Evolutionary conservation across 2,113 vertebrate species (phyloP), one percentile per base, ranked within the genome.

Genomic region (Sarotherodon lohbergeri): DNA sequence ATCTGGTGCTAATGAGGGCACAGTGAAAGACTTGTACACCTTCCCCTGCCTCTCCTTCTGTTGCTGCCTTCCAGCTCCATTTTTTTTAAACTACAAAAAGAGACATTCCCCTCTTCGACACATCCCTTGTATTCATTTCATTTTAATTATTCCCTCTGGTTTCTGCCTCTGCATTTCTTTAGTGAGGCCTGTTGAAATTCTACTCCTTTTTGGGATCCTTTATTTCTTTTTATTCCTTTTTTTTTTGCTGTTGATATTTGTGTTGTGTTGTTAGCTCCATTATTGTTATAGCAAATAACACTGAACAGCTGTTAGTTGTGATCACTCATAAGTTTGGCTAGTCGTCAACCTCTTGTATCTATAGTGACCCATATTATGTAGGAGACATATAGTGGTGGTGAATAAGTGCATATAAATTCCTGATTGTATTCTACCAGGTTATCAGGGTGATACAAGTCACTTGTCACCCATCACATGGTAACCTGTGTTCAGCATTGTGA

Each of bases 1-100:
- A 92, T 90, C 61, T 85, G 84, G 68, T 86, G 86, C 84, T 90
- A 91, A 94, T 86, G 81, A 91, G 90, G 93, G 96, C 97, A 96
- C 96, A 94, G 17, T 90, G 86, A 90, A 84, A 80, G 81, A 83
- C 76, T 80, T 94, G 92, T 91, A 88, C 91, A 93, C 89, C 34
- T 91, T 95, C 34, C 50, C 83, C 32, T 82, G 78, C 78, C 50
- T 81, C 57, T 88, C 81, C n/a, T 56, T 57, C 78, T 83, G 59
- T 57, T 66, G 71, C 41, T 50, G 27, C 57, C 54, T 55, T 52
- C 27, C 5, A 13, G 55, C 12, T 41, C 3, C 27, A 19, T 63
- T 50, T 50, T 78, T 66, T 48, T 3, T 46, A 3, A 24, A 73
- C 71, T 32, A 50, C 50, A 68, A 52, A 86, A 54, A 46, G 24